phyloP scores from a whole-genome alignment of 2,888 invertebrate genomes.

The Dicranocentrus wangi region DNA sequence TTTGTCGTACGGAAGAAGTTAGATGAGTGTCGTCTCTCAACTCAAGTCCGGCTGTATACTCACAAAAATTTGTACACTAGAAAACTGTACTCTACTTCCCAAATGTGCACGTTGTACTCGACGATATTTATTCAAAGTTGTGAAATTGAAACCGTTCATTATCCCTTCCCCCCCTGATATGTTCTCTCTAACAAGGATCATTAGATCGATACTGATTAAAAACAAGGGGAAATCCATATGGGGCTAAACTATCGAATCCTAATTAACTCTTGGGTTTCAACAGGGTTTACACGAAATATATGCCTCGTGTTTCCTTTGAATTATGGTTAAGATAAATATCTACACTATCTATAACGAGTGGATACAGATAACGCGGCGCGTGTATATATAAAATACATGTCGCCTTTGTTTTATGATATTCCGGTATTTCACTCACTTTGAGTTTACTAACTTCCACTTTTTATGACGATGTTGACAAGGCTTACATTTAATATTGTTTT shows the following conservation, averaged over 20 bases:
- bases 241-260: constrained; percentile 18
- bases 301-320: not conserved
- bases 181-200: constrained; percentile 54
- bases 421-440: not conserved
- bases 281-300: not conserved
- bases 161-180: constrained; percentile 17
- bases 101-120: not conserved
- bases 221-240: no score
- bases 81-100: not conserved
- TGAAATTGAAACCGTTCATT: constrained; percentile 7
- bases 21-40: no score
- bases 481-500: not conserved
- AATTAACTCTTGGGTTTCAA: constrained; percentile 28
- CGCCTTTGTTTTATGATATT: constrained; percentile 7
- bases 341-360: not conserved
- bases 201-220: constrained; percentile 49
- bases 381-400: not conserved
- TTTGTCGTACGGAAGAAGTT: not conserved
- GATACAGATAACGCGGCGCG: not conserved
- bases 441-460: not conserved
- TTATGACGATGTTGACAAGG: not conserved
- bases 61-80: not conserved
- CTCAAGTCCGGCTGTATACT: no score
- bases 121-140: no score
- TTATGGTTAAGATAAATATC: not conserved